phyloP scores from a whole-genome alignment of 2,797 vertebrate genomes.

The Danio aesculapii region DNA sequence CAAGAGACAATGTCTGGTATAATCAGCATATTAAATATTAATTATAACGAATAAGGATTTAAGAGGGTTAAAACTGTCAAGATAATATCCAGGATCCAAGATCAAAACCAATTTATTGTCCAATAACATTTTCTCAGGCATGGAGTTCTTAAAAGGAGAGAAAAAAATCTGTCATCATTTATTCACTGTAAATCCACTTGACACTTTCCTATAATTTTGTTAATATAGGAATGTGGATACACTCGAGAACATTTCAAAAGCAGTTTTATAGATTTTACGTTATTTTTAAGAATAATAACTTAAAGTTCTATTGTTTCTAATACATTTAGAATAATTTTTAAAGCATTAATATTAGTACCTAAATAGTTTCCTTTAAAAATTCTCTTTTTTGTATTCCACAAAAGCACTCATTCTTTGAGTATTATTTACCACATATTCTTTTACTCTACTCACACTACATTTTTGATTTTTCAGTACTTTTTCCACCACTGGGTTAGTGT shows the following conservation, averaged over 20 bases:
- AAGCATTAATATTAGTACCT: neutral
- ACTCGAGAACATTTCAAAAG: neutral
- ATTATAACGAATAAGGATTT: neutral
- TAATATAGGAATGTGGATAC: too few relatives aligned
- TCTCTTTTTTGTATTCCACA: too few relatives aligned
- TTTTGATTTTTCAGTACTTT: too few relatives aligned
- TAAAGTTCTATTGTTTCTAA: neutral
- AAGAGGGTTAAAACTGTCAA: conserved; percentile 22
- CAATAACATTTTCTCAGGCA: neutral
- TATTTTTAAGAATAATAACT: neutral
- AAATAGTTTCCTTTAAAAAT: too few relatives aligned
- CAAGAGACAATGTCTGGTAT: neutral
- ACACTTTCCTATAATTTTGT: neutral
- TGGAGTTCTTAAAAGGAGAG: neutral
- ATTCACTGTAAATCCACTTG: neutral
- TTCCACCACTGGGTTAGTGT: too few relatives aligned
- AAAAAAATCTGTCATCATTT: neutral
- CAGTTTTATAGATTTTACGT: neutral
- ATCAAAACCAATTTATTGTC: conserved; percentile 8
- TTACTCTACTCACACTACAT: too few relatives aligned
- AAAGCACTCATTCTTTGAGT: too few relatives aligned
- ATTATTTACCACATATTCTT: too few relatives aligned
- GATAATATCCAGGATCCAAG: conserved; percentile 16
- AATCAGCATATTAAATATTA: conserved; percentile 15
- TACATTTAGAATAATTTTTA: neutral